These are phyloP conservation scores for Tipula confusa DNA, from an alignment of 2,888 invertebrate species.

Conservation along the genomic window DNA sequence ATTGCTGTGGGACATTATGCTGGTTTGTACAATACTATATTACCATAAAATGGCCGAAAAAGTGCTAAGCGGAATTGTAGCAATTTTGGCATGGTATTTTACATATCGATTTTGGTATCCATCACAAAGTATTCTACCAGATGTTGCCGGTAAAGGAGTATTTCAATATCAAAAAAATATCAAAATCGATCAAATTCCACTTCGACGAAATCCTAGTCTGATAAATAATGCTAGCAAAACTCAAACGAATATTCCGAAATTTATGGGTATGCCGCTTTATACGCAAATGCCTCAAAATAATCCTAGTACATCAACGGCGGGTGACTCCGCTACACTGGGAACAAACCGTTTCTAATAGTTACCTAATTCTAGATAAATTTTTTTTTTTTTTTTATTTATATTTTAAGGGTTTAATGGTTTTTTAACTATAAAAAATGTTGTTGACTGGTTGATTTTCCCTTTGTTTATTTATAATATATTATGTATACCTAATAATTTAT, in stretches of 20 bases:
- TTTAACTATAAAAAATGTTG: background rate
- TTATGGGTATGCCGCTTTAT: conserved; percentile 78
- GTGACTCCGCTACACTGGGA: background rate
- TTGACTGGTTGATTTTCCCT: conserved; percentile 1
- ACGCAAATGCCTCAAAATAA: conserved; percentile 46
- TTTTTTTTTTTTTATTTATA: background rate
- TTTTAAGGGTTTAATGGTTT: background rate
- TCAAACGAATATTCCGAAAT: conserved; percentile 52
- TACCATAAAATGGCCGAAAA: conserved; percentile 97
- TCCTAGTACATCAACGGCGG: background rate
- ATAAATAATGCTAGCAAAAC: conserved; percentile 16
- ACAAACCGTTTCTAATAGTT: background rate
- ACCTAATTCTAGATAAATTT: background rate
- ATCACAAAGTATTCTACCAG: conserved; percentile 59
- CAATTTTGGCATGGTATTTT: conserved; percentile 83
- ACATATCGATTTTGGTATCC: conserved; percentile 80
- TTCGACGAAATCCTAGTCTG: conserved; percentile 39
- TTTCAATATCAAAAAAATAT: conserved; percentile 69
- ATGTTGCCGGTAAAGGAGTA: conserved; percentile 70
- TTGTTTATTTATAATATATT: background rate
- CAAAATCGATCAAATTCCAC: conserved; percentile 41
- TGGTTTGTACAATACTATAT: conserved; percentile 86
- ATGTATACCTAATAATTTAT: background rate
- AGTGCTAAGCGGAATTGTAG: conserved; percentile 80
- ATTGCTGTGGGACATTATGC: conserved; percentile 92